Base-by-base conservation (phyloP, 1,140 invertebrate genomes). In the Dreissena rostriformis region DNA sequence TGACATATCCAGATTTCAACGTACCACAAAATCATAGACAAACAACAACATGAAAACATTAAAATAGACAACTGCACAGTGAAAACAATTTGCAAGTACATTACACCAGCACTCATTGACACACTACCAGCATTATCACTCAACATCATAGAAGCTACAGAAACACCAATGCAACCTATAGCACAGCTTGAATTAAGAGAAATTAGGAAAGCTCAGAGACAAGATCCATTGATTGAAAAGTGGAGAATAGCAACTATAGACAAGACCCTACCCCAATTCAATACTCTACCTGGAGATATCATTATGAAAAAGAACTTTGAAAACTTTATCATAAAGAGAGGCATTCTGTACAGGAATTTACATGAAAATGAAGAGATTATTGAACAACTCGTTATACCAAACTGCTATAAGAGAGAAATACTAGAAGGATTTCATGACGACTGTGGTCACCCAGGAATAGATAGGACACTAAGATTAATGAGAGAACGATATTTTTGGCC, bases 1-100 rank as follows among this genome's bases (percentile, higher is more conserved):
- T 90, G 24, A 85, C 55, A 49, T 87, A 74, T 84, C 85, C 89
- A 0, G 55, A 86, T 65, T 80, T 71, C 15, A 73, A 53, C 17
- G 49, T 67, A 12, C 82, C 79, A 61, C 57, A 61, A 24, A 61
- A 61, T 19, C 22, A 53, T 22, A 67, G 8, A 68, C 19, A 78
- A 24, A 39, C n/a, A 26, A 67, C 15, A 24, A 52, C 11, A 67
- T 65, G 6, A 68, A 61, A 24, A 61, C 17, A 24, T 15, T 2
- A 81, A 39, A 17, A 63, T 81, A 39, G 24, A 72, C 19, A 49
- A 81, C 22, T 11, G 71, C 8, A 49, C 67, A 22, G 55, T 63
- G 19, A 81, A 72, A 63, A 29, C 7, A 26, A 78, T 78, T 28
- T 78, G 76, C n/a, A 28, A 52, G n/a, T 28, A 11, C 26, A 28